phyloP scores from a whole-genome alignment of 2,797 vertebrate genomes.

The Echeneis naucrates region DNA sequence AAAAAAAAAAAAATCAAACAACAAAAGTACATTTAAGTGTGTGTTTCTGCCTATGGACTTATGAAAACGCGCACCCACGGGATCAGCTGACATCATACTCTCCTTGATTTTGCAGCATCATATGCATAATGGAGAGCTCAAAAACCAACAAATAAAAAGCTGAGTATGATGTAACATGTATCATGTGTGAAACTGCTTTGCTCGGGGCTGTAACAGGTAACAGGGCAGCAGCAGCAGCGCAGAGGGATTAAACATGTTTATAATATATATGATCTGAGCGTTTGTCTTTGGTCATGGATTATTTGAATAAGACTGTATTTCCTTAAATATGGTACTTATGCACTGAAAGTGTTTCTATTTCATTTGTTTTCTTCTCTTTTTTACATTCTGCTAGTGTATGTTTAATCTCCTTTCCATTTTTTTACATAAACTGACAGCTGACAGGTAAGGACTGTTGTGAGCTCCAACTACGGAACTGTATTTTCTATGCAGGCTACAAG shows the following conservation, averaged over 20 bases:
- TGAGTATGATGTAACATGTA: slow-evolving; percentile 20
- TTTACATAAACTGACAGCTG: too few relatives aligned
- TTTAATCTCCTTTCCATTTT: too few relatives aligned
- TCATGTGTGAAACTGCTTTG: slow-evolving; percentile 35
- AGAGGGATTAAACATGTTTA: slow-evolving; percentile 26
- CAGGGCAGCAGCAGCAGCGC: slow-evolving; percentile 9
- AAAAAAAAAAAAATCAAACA: too few relatives aligned
- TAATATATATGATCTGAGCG: slow-evolving; percentile 13
- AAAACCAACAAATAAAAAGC: slow-evolving; percentile 17
- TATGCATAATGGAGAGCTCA: slow-evolving; percentile 27
- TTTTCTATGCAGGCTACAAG: neutral
- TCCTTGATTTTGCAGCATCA: slow-evolving; percentile 27
- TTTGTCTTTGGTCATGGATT: too few relatives aligned
- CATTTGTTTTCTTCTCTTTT: neutral
- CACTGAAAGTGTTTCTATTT: neutral
- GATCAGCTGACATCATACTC: slow-evolving; percentile 15
- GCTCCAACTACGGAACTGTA: neutral
- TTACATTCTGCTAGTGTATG: neutral
- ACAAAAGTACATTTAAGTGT: neutral
- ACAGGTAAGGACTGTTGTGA: too few relatives aligned
- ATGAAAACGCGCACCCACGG: slow-evolving; percentile 1
- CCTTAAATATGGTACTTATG: neutral
- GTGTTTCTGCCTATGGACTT: neutral
- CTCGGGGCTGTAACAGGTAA: slow-evolving; percentile 22
- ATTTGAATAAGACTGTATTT: neutral